Evolutionary conservation across 2,113 vertebrate genomes (phyloP).

Genomic region (Jacana jacana): DNA sequence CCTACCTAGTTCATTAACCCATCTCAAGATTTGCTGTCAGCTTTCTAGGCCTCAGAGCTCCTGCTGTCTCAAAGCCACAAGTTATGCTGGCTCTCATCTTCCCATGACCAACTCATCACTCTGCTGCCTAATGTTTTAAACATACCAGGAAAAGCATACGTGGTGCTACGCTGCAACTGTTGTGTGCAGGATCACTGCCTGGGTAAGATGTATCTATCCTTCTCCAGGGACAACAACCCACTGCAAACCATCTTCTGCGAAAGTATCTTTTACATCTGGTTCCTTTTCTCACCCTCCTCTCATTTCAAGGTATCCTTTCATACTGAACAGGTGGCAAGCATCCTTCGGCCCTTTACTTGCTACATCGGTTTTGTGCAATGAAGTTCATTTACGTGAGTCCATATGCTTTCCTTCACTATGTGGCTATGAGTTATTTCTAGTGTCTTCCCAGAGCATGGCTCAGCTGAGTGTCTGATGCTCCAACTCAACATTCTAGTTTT

Average conservation of each 20-base stretch:
- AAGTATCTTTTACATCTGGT: slow-evolving; percentile 29
- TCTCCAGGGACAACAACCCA: not conserved
- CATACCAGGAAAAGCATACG: not conserved
- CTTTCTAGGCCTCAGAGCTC: not conserved
- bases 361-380: not conserved
- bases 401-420: not conserved
- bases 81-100: not conserved
- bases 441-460: not conserved
- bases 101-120: not conserved
- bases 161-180: not conserved
- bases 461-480: not conserved
- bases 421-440: not conserved
- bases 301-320: slow-evolving; percentile 49
- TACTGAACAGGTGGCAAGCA: slow-evolving; percentile 32
- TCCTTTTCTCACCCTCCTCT: slow-evolving; percentile 2
- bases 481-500: not conserved
- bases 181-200: not conserved
- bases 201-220: not conserved
- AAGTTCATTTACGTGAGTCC: not conserved
- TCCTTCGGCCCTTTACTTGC: not conserved
- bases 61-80: not conserved
- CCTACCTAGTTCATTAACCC: not conserved
- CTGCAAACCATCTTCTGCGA: not conserved
- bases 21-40: not conserved
- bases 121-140: not conserved